These are phyloP conservation scores for Zophobas morio DNA, from an alignment of 1,140 invertebrate species.

Conservation along the genomic window DNA sequence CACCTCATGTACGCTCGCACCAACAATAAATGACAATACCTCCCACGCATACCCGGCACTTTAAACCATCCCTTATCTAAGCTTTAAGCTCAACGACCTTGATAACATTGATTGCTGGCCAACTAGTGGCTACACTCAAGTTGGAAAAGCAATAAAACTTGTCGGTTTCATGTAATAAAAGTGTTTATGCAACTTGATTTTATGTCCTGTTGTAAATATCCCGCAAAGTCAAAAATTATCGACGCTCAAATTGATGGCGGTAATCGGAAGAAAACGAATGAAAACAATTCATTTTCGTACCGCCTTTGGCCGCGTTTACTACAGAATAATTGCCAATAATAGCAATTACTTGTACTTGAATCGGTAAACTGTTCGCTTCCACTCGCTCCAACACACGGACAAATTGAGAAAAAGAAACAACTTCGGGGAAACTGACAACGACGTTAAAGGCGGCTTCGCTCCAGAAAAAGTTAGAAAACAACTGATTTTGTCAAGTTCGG, in stretches of 20 bases:
- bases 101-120: constrained; percentile 24
- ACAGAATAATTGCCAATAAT: constrained; percentile 29
- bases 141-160: constrained; percentile 11
- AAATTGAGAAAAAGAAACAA: constrained; percentile 20
- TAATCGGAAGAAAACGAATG: constrained; percentile 11
- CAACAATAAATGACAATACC: not conserved
- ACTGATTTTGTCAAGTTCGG: constrained; percentile 31
- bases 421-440: constrained; percentile 9
- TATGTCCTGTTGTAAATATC: constrained; percentile 19
- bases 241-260: constrained; percentile 1
- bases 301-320: constrained; percentile 18
- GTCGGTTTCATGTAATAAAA: constrained; percentile 27
- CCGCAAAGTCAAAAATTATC: constrained; percentile 17
- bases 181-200: constrained; percentile 24
- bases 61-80: constrained; percentile 23
- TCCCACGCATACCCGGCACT: not conserved
- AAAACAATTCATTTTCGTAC: constrained; percentile 21
- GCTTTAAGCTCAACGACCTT: constrained; percentile 17
- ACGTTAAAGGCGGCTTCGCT: constrained; percentile 16
- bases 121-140: constrained; percentile 15
- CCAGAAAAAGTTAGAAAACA: constrained; percentile 33
- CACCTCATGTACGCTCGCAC: constrained; percentile 1
- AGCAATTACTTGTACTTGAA: constrained; percentile 34
- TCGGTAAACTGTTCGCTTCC: constrained; percentile 8
- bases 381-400: constrained; percentile 3